phyloP scores from a whole-genome alignment of 2,888 invertebrate genomes.

The Campaea margaritaria region DNA sequence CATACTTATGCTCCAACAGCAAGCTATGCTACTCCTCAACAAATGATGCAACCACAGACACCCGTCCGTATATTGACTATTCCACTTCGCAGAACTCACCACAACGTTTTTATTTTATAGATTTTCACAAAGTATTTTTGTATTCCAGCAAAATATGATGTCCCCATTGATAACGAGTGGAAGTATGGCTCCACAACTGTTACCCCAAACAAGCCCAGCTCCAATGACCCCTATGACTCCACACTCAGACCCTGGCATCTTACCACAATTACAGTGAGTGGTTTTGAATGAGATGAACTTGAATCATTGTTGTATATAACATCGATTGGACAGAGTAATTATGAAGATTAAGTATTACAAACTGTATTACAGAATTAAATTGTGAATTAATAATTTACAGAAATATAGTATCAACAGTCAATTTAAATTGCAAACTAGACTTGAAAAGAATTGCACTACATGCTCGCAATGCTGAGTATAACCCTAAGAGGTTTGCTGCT shows the following conservation, averaged over 20 bases:
- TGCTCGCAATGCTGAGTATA: constrained; percentile 99
- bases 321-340: too few relatives aligned
- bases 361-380: background rate
- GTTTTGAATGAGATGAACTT: background rate
- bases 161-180: constrained; percentile 90
- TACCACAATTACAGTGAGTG: constrained; percentile 95
- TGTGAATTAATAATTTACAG: constrained; percentile 79
- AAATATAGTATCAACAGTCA: constrained; percentile 99
- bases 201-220: constrained; percentile 89
- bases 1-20: constrained; percentile 92
- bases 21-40: constrained; percentile 91
- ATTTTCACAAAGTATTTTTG: constrained; percentile 1
- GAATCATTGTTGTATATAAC: too few relatives aligned
- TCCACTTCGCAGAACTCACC: too few relatives aligned
- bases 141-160: constrained; percentile 91
- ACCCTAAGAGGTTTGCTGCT: constrained; percentile 99
- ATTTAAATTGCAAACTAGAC: constrained; percentile 97
- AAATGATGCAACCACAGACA: constrained; percentile 95
- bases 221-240: constrained; percentile 97
- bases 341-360: too few relatives aligned
- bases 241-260: constrained; percentile 96
- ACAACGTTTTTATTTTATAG: too few relatives aligned
- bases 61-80: constrained; percentile 84
- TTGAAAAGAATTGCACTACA: constrained; percentile 98
- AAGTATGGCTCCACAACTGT: constrained; percentile 85